These are phyloP conservation scores for Simalia tracyae DNA, from an alignment of 2,797 vertebrate genomes.

Conservation along the genomic window DNA sequence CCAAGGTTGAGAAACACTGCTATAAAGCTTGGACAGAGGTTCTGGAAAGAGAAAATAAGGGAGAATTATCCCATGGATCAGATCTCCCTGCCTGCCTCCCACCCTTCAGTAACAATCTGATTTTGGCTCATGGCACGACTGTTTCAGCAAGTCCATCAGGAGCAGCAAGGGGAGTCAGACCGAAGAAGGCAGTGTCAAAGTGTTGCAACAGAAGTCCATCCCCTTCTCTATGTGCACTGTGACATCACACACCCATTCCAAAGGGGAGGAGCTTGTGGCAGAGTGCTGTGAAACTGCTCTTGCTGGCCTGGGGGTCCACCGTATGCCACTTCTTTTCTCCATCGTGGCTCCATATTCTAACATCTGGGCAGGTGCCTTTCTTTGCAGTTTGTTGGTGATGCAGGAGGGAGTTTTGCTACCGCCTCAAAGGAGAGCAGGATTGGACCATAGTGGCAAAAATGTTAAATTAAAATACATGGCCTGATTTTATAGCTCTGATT, in stretches of 20 bases:
- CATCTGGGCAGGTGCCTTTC: not conserved
- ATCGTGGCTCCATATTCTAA: not conserved
- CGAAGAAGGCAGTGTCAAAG: not conserved
- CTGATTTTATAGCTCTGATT: slow-evolving; percentile 1
- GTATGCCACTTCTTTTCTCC: not conserved
- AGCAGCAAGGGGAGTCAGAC: not conserved
- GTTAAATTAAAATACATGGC: slow-evolving; percentile 1
- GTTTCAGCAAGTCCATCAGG: not conserved
- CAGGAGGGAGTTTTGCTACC: not conserved
- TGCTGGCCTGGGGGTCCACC: not conserved
- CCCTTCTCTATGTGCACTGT: not conserved
- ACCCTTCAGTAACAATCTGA: not conserved
- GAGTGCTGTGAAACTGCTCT: not conserved
- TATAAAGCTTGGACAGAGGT: not conserved
- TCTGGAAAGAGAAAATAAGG: not conserved
- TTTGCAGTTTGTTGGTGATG: not conserved
- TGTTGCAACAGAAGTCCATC: not conserved
- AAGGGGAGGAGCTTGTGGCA: not conserved
- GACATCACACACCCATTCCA: not conserved
- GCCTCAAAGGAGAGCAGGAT: slow-evolving; percentile 5
- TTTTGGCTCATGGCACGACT: not conserved
- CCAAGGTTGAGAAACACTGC: not conserved
- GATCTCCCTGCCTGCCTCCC: not conserved
- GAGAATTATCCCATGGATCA: not conserved
- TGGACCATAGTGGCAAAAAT: slow-evolving; percentile 15